Base-by-base conservation (phyloP, 2,888 invertebrate species). In the Neoascia interrupta region DNA sequence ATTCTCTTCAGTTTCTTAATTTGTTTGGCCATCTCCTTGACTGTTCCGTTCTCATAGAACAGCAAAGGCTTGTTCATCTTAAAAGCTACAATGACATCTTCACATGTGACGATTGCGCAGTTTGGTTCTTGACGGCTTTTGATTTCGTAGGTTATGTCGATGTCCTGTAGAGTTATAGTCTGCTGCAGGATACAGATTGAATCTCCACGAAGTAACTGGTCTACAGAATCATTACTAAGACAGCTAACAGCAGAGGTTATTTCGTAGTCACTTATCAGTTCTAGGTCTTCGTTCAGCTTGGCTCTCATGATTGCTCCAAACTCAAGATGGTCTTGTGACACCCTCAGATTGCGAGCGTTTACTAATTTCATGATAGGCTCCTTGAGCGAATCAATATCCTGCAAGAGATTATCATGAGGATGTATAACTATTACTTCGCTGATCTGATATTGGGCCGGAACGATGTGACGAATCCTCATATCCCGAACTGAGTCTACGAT, bases 401-500 rank as follows among this genome's bases (percentile, higher is more conserved):
- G n/a, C 2, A 43, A 19, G 21, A 19, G 94, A 41, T 92, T 90
- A 26, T 90, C 88, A 84, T 96, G 95, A 81, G 94, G 93, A 86
- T 97, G 95, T 82, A 98, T 94, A 8, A 98, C 93, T 2, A 97
- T 93, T 84, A 98, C 92, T 89, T 97, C 97, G 31, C 95, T 95
- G 81, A 98, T 89, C 0, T 98, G 98, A 90, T 97, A 97, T 90
- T 97, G 97, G 8, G 96, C 91, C 0, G 98, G 97, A 73, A 97
- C 92, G 5, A 95, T 96, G 87, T 95, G 95, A 47, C 97, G 91
- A 85, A 98, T 98, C 81, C 98, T 90, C 34, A 97, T 90, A 16
- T 97, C 92, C 82, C 98, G 91, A 1, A 97, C 97, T 11, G 97
- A 89, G 87, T 98, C 97, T 82, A 98, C 95, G 4, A 97, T 94